phyloP scores from a whole-genome alignment of 2,797 vertebrate genomes.

The Myotis myotis region DNA sequence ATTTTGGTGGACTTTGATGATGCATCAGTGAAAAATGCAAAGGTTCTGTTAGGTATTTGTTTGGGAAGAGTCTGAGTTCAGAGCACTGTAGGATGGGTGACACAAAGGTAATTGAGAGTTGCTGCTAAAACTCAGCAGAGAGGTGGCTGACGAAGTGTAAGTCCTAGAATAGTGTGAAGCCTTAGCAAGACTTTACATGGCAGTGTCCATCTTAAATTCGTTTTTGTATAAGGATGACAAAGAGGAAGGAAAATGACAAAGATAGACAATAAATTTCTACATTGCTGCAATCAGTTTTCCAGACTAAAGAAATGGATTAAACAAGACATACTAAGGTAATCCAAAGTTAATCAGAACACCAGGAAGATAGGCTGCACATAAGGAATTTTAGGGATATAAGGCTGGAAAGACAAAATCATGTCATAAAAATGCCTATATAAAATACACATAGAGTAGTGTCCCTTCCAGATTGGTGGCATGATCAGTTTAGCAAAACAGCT shows the following conservation, averaged over 20 bases:
- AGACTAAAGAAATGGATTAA: not conserved
- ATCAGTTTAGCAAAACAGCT: not conserved
- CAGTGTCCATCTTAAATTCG: not conserved
- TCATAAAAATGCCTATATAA: not conserved
- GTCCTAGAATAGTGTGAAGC: not conserved
- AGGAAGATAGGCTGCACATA: not conserved
- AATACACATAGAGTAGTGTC: not conserved
- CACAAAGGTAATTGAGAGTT: not conserved
- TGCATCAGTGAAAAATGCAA: not conserved
- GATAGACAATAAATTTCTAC: not conserved
- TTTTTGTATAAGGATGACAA: not conserved
- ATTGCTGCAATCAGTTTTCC: not conserved
- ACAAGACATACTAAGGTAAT: not conserved
- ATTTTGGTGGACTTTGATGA: not conserved
- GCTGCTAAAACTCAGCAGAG: not conserved
- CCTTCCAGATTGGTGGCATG: not conserved
- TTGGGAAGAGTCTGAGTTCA: not conserved
- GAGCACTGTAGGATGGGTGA: not conserved
- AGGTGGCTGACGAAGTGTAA: not conserved
- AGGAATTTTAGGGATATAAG: not conserved
- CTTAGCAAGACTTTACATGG: not conserved
- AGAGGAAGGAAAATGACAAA: not conserved
- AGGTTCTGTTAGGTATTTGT: no score
- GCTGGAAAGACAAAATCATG: not conserved
- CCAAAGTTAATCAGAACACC: not conserved